A percentile compares a stretch with the other conserved stretches of the same genome.
These are phyloP conservation scores for Conops quadrifasciatus DNA, from an alignment of 2,888 invertebrate species.

Conservation along the genomic window DNA sequence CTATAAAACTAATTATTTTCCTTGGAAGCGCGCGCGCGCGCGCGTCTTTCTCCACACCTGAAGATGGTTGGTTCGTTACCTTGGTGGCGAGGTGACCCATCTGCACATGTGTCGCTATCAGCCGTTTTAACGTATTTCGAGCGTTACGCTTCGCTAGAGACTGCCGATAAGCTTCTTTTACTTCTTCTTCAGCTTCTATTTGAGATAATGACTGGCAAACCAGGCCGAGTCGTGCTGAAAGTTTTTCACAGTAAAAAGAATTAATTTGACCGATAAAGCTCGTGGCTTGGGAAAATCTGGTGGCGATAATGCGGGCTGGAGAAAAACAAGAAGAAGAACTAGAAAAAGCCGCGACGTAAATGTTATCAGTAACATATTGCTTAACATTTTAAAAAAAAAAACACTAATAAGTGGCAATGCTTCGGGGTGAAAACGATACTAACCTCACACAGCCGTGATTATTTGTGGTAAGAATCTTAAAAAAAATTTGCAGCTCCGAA, in stretches of 20 bases:
- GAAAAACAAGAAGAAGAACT: neutral
- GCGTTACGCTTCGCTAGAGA: neutral
- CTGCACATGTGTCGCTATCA: slow-evolving; percentile 30
- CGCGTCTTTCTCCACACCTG: slow-evolving; percentile 26
- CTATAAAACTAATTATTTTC: slow-evolving; percentile 14
- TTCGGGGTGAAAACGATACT: no score
- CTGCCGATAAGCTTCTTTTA: slow-evolving; percentile 18
- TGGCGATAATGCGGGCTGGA: neutral
- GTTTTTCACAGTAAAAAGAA: neutral
- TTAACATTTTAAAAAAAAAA: no score
- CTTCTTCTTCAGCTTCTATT: neutral
- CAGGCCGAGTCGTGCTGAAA: neutral
- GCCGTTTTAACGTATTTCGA: slow-evolving; percentile 10
- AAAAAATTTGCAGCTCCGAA: no score
- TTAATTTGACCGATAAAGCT: no score
- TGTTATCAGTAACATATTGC: no score
- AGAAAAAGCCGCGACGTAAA: neutral
- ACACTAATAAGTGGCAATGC: no score
- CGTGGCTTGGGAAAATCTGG: slow-evolving; percentile 19
- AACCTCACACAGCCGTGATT: no score
- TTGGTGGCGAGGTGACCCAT: neutral
- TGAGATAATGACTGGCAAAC: neutral
- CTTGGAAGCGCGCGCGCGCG: slow-evolving; percentile 16
- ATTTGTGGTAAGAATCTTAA: no score
- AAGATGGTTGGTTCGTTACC: slow-evolving; percentile 2